Evolutionary conservation across 2,797 vertebrate species (phyloP).

Genomic region (Eulemur coronatus): DNA sequence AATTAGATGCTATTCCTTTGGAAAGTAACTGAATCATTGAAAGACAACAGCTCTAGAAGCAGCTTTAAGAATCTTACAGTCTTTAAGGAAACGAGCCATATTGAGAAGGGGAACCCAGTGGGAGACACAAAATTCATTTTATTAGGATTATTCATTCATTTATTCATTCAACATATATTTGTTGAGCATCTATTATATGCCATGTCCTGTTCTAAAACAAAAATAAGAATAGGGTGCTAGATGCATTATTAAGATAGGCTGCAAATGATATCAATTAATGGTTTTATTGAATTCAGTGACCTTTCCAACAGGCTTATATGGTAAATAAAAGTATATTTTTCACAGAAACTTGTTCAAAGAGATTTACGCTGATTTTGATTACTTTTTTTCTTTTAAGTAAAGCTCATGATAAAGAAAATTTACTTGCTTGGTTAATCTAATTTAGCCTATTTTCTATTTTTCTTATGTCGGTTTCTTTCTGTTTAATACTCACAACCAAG

Average conservation of each 20-base stretch:
- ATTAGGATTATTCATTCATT: background rate
- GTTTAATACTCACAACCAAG: background rate
- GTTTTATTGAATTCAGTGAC: background rate
- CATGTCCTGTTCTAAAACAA: background rate
- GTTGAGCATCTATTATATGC: background rate
- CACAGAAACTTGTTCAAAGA: background rate
- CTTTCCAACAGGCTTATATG: background rate
- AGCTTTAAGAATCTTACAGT: background rate
- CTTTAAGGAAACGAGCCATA: background rate
- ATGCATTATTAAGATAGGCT: background rate
- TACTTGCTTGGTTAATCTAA: background rate
- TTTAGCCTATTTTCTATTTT: background rate
- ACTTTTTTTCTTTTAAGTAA: background rate
- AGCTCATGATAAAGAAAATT: background rate
- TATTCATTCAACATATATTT: slow-evolving; percentile 16
- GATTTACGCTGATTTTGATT: background rate
- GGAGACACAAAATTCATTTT: background rate
- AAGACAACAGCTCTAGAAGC: background rate
- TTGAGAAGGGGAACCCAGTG: background rate
- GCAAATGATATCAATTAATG: background rate
- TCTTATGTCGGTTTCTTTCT: background rate
- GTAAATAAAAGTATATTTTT: background rate
- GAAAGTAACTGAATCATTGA: background rate
- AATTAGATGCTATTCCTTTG: background rate
- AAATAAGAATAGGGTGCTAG: background rate